phyloP scores from a whole-genome alignment of 2,113 vertebrate genomes.

The Eclectus roratus region DNA sequence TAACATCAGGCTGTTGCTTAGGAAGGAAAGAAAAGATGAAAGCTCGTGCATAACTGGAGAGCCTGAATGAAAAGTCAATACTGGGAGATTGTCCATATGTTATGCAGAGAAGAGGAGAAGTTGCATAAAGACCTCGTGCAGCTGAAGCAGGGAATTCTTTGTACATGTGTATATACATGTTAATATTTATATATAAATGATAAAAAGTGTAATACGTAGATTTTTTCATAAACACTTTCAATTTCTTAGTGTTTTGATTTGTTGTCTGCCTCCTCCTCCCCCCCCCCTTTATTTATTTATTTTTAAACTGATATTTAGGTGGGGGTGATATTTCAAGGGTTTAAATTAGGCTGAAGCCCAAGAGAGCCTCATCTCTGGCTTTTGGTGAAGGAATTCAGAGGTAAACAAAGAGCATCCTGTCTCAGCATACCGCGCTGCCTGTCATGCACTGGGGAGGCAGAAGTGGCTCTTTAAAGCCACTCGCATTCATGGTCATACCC shows the following conservation, averaged over 20 bases:
- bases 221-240: neutral
- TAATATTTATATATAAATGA: neutral
- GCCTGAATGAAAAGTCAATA: neutral
- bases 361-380: neutral
- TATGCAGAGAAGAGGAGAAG: neutral
- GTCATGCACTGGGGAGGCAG: fast-evolving
- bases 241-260: neutral
- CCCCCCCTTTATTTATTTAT: too few species aligned
- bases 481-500: neutral
- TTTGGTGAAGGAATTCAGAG: neutral
- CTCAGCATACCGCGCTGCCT: fast-evolving
- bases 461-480: neutral
- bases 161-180: fast-evolving
- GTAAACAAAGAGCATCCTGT: neutral
- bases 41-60: neutral
- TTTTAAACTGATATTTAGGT: neutral
- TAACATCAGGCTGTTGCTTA: neutral
- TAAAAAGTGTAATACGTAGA: neutral
- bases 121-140: neutral
- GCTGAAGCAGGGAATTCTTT: neutral
- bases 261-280: neutral
- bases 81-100: fast-evolving
- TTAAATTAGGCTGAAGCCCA: neutral
- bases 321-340: neutral
- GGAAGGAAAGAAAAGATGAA: slow-evolving; percentile 8